Base-by-base conservation (phyloP, 2,797 vertebrate genomes). In the Leontocebus nigricollis region DNA sequence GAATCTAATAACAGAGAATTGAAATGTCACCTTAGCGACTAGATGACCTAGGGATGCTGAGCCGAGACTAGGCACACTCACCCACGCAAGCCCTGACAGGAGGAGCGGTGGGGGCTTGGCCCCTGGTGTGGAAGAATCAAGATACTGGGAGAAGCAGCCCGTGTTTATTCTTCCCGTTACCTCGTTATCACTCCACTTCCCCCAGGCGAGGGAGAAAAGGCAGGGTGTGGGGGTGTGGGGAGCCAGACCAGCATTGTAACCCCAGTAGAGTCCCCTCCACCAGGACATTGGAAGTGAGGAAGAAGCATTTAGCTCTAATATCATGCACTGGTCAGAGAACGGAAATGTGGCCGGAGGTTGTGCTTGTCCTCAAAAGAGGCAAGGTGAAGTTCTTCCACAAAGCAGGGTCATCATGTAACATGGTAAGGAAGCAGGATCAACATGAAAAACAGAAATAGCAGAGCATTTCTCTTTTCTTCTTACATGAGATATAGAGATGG, bases 161-260 rank as follows among this genome's bases (percentile, higher is more conserved):
- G 4, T 30, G 20, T 79, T 85, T 93, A 83, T 90, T 92, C 72
- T 82, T 52, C 36, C 33, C 20, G 14, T 15, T 41, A 30, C 20
- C 36, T 33, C 20, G 14, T 15, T 41, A 30, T 22, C 61, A 59
- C 26, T 57, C 89, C 0, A 10, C 6, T 85, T 72, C n/a, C 13
- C 33, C 11, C 44, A 11, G 11, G 19, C 13, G 26, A 86, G 27
- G 73, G 72, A 48, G 10, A 77, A 77, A 36, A 83, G 41, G 20
- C 5, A 1, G 26, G 14, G 2, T 2, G 6, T 30, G 19, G 9
- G n/a, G 33, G 20, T 8, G 12, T 10, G 4, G n/a, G 36, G 1
- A 64, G 30, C 7, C 4, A 44, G 36, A 73, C 11, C 20, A 41
- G 14, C 11, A 39, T 8, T 59, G 5, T 41, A 39, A 30, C 19